Conservation (phyloP, 2,113 vertebrate species). For the Nycticorax nycticorax region DNA sequence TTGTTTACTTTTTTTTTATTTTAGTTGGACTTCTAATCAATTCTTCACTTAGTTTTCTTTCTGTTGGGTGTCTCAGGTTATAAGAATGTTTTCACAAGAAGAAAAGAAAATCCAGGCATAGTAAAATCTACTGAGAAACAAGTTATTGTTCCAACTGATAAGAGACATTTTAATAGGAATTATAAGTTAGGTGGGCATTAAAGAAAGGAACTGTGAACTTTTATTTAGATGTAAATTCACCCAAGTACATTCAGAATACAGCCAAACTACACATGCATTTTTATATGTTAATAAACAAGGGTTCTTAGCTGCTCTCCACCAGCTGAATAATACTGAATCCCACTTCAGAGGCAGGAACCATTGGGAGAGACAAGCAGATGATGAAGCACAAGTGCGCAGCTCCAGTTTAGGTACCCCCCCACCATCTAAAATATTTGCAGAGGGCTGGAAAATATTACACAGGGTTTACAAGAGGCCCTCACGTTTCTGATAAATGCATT, state of each 20-base stretch:
- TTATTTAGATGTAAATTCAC: neutral
- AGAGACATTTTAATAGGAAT: neutral
- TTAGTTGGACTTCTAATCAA: neutral
- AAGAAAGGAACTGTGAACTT: neutral
- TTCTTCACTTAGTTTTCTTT: neutral
- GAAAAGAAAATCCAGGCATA: neutral
- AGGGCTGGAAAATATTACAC: neutral
- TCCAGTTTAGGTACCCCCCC: neutral
- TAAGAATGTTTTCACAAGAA: neutral
- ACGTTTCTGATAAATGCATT: neutral
- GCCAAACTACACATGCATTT: neutral
- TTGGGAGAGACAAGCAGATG: neutral
- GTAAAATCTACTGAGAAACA: neutral
- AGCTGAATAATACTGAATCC: neutral
- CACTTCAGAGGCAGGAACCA: neutral
- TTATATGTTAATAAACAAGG: neutral
- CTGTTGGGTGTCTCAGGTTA: neutral
- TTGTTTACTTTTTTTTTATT: rapidly evolving
- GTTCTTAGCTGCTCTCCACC: neutral
- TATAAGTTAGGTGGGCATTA: neutral
- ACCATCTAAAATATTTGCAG: neutral
- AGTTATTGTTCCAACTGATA: neutral
- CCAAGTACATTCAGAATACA: neutral
- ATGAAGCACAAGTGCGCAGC: neutral
- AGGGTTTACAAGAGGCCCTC: neutral